phyloP scores from a whole-genome alignment of 2,797 vertebrate species.

The Malurus leucopterus region DNA sequence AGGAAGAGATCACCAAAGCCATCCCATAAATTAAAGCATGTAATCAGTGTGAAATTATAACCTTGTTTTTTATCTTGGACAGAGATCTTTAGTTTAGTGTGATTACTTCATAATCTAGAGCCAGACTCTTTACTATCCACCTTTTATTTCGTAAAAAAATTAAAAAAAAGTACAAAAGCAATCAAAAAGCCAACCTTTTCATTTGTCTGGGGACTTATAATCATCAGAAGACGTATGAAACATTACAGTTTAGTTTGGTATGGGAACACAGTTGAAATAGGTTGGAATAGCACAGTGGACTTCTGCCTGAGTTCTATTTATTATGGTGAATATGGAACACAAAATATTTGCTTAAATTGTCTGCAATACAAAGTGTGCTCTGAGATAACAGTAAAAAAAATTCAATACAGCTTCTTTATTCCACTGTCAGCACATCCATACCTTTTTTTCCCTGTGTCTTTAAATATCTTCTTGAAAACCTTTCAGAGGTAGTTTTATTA shows the following conservation, averaged over 20 bases:
- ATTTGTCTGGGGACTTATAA: background rate
- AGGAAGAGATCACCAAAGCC: background rate
- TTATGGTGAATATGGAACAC: background rate
- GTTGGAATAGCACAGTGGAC: background rate
- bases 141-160: background rate
- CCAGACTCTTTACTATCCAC: background rate
- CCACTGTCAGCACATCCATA: background rate
- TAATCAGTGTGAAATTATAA: background rate
- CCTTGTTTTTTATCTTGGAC: background rate
- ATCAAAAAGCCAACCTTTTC: background rate
- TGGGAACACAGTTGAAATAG: background rate
- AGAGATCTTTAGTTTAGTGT: background rate
- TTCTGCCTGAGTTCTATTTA: background rate
- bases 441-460: background rate
- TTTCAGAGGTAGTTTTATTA: conserved; percentile 36
- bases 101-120: background rate
- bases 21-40: background rate
- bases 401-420: background rate
- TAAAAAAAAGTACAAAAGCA: background rate
- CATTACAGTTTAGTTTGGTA: background rate
- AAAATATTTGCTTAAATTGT: background rate
- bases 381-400: background rate
- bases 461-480: conserved; percentile 17
- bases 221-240: background rate
- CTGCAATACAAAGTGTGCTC: background rate